Evolutionary conservation across 2,113 vertebrate genomes (phyloP), one percentile per base, ranked within the genome.

Genomic region (Spilogale gracilis): DNA sequence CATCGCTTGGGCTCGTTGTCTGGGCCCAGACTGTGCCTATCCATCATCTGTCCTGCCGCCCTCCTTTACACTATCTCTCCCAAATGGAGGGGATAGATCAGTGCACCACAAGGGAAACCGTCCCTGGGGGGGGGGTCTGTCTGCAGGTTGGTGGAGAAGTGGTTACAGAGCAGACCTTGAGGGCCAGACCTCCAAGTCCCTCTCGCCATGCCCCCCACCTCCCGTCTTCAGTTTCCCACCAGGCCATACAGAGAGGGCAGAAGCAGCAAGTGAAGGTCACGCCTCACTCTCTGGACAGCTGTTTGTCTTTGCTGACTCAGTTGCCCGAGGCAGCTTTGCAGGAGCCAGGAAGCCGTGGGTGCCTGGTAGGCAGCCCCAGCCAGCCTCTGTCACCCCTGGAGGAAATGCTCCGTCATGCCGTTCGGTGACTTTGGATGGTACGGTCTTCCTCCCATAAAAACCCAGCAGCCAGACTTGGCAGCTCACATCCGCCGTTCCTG

Each of bases 401-500:
- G 60, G 54, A 90, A 88, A 89, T 43, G 89, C 94, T 96, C 95
- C 60, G 63, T 95, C 97, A 82, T 73, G 95, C 95, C 91, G 80
- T 92, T 96, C 87, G 89, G 96, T 94, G 96, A 92, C 96, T 98
- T 98, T 98, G 79, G 97, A 92, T 88, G 98, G 97, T 78, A 48
- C 76, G 89, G 96, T 98, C 95, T 0, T 92, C 98, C 98, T 99
- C 99, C 99, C 97, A 98, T 98, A 98, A 98, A 99, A 99, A 98
- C 98, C 78, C 95, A 52, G 98, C 98, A 98, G 98, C 98, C 98
- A 98, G 98, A 98, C 99, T 99, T 99, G 99, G 99, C 99, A 99
- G 98, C 97, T 84, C 98, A 95, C 97, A 73, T 97, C 96, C 97
- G 98, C 96, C 98, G 98, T 99, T 99, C 99, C 99, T 99, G 99